Conservation (phyloP, 2,113 vertebrate species). For the Furnarius figulus region DNA sequence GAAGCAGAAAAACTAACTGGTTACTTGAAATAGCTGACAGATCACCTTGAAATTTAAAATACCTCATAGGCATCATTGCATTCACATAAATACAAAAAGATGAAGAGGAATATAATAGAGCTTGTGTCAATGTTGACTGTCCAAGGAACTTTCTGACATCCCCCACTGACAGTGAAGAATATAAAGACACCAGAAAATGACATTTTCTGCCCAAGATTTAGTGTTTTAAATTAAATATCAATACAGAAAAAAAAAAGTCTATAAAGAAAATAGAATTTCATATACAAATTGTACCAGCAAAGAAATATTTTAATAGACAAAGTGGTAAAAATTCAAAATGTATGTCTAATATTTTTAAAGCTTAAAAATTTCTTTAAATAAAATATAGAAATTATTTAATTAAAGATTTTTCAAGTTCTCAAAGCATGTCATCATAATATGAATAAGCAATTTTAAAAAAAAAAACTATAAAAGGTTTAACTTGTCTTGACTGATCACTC, state of each 20-base stretch:
- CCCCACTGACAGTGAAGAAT: background rate
- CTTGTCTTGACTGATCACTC: background rate
- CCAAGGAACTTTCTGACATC: background rate
- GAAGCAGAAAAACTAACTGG: background rate
- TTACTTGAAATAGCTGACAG: background rate
- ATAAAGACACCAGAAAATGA: background rate
- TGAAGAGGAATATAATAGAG: background rate
- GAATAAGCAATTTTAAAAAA: background rate
- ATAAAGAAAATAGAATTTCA: background rate
- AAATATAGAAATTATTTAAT: background rate
- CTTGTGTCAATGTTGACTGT: background rate
- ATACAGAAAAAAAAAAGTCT: background rate
- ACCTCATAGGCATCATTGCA: background rate
- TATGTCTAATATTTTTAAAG: background rate
- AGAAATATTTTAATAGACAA: background rate
- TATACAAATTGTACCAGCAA: background rate
- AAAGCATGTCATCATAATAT: background rate
- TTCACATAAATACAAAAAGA: background rate
- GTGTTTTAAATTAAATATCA: background rate
- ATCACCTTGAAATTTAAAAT: background rate
- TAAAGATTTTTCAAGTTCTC: background rate
- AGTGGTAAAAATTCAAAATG: background rate
- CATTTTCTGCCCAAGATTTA: background rate
- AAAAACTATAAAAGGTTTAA: background rate
- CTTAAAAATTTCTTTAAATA: background rate